phyloP scores from a whole-genome alignment of 2,797 vertebrate species.

The Lepus townsendii region DNA sequence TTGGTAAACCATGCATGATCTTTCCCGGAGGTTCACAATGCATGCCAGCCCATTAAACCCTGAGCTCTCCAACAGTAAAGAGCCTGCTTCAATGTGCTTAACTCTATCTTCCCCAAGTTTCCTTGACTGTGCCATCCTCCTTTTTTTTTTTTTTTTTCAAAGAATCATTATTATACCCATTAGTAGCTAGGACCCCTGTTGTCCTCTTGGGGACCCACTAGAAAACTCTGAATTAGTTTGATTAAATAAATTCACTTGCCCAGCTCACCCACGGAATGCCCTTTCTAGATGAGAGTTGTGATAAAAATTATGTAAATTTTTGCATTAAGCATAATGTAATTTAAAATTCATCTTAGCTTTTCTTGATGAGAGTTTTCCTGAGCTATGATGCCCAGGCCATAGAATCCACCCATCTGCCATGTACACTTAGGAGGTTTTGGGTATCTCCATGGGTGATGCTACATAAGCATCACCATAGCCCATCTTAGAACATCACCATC shows the following conservation, averaged over 20 bases:
- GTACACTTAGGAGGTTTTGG: neutral
- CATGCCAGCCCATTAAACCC: neutral
- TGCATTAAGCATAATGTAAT: constrained; percentile 28
- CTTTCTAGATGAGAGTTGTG: neutral
- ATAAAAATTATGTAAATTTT: constrained; percentile 43
- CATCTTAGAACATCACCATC: neutral
- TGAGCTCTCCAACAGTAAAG: neutral
- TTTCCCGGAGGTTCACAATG: neutral
- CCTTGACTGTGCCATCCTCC: neutral
- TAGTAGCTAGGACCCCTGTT: neutral
- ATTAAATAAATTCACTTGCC: neutral
- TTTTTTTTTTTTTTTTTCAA: neutral
- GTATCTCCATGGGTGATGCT: neutral
- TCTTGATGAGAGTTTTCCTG: neutral
- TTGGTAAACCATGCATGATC: neutral
- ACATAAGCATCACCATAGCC: neutral
- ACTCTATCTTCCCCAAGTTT: neutral
- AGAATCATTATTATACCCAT: neutral
- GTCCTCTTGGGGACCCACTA: neutral
- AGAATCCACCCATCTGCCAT: neutral
- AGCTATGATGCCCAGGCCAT: neutral
- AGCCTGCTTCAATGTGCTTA: constrained; percentile 15
- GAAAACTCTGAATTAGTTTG: neutral
- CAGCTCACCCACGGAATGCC: neutral
- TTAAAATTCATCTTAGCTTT: neutral